A percentile compares a stretch with the other conserved stretches of the same genome.
Conservation (phyloP, 2,113 vertebrate genomes). For the Butorides virescens region DNA sequence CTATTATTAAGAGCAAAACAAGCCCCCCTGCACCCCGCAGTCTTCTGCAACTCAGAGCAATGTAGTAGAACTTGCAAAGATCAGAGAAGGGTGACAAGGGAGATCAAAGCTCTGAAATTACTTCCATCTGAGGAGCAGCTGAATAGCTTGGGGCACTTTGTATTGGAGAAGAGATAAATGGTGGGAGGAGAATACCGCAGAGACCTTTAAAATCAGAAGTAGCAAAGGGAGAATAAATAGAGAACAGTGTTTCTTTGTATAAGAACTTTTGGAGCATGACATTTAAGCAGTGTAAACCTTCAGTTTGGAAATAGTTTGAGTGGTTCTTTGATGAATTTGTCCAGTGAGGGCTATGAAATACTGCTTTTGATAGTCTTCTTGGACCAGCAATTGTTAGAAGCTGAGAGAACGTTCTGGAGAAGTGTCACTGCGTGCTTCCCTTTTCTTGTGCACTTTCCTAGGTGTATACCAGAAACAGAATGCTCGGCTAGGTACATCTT, state of each 20-base stretch:
- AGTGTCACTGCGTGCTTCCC: not conserved
- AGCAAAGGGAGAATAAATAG: not conserved
- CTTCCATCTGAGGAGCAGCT: conserved; percentile 39
- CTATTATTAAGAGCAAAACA: not conserved
- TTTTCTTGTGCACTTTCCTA: not conserved
- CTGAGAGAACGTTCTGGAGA: not conserved
- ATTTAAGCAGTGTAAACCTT: not conserved
- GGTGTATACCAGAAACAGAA: not conserved
- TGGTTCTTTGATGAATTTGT: not conserved
- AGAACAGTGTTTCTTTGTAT: not conserved
- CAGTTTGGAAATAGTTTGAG: not conserved
- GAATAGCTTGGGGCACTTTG: not conserved
- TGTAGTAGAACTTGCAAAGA: not conserved
- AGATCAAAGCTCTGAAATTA: conserved; percentile 19
- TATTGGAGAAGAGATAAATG: not conserved
- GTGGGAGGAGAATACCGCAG: conserved; percentile 32
- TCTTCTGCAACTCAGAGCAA: not conserved
- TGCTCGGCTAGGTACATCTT: not conserved
- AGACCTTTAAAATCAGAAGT: conserved; percentile 32
- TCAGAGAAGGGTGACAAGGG: not conserved
- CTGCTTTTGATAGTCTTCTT: not conserved
- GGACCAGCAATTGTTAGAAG: not conserved
- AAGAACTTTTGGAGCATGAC: not conserved
- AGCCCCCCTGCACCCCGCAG: not conserved
- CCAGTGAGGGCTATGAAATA: not conserved